Conservation (phyloP, 2,888 invertebrate species). For the Dryocosmus kuriphilus region DNA sequence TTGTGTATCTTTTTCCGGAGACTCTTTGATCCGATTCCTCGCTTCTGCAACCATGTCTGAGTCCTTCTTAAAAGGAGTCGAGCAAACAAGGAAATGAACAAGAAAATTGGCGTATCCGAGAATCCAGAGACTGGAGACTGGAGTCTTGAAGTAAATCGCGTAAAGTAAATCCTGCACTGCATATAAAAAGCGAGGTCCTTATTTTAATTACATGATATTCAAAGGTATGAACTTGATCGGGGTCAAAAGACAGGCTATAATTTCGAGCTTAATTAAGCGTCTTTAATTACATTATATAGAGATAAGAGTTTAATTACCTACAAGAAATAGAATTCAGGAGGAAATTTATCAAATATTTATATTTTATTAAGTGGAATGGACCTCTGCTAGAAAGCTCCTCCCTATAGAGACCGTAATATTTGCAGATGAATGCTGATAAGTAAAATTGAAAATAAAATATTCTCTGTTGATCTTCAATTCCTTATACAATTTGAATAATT, state of each 20-base stretch:
- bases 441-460: neutral
- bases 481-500: too few species aligned
- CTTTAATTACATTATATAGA: constrained; percentile 21
- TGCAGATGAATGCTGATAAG: neutral
- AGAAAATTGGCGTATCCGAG: constrained; percentile 34
- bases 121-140: constrained; percentile 21
- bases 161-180: constrained; percentile 23
- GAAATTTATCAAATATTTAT: constrained; percentile 6
- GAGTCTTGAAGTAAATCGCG: constrained; percentile 33
- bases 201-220: constrained; percentile 39
- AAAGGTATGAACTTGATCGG: constrained; percentile 36
- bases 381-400: neutral
- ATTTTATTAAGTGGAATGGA: neutral
- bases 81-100: constrained; percentile 39
- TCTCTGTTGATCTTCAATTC: too few species aligned
- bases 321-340: neutral
- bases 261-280: constrained; percentile 16
- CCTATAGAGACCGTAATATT: neutral
- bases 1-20: constrained; percentile 12
- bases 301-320: constrained; percentile 8
- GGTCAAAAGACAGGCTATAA: constrained; percentile 16
- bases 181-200: constrained; percentile 31
- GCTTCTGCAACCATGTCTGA: constrained; percentile 34
- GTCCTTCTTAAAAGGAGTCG: constrained; percentile 30
- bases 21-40: constrained; percentile 25